Evolutionary conservation across 2,113 vertebrate species (phyloP).

Genomic region (Pogonocichla stellata): DNA sequence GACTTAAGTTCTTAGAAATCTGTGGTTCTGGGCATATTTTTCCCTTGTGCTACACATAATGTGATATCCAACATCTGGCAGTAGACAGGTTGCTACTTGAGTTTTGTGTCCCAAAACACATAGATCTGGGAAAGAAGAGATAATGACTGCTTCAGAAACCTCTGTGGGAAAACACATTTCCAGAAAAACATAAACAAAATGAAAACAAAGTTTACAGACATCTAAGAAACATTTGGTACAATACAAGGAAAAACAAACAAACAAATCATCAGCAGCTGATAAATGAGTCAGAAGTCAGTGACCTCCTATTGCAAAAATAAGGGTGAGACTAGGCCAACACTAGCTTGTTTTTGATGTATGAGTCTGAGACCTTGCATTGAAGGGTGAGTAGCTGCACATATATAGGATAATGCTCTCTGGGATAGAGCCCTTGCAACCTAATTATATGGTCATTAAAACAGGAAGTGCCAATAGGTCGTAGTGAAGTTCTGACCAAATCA

Average conservation of each 20-base stretch:
- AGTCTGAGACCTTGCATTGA: background rate
- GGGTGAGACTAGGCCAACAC: background rate
- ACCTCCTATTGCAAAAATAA: slow-evolving; percentile 31
- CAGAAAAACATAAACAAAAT: slow-evolving; percentile 21
- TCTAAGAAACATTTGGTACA: slow-evolving; percentile 10
- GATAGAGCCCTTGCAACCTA: background rate
- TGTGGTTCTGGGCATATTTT: slow-evolving; percentile 10
- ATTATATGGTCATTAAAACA: background rate
- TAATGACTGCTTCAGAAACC: background rate
- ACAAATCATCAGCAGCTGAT: slow-evolving; percentile 37
- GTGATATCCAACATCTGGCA: slow-evolving; percentile 30
- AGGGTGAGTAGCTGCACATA: background rate
- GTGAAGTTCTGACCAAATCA: background rate
- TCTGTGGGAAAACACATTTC: background rate
- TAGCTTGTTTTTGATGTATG: background rate
- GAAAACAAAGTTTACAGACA: slow-evolving; percentile 7
- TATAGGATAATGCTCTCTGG: background rate
- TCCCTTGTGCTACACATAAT: background rate
- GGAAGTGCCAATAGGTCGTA: background rate
- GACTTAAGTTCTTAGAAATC: slow-evolving; percentile 57
- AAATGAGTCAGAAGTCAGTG: slow-evolving; percentile 29
- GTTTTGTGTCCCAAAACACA: background rate
- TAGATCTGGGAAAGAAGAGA: background rate
- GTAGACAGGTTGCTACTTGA: background rate
- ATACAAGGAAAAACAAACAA: slow-evolving; percentile 30